These are phyloP conservation scores for Amiota minor DNA, from an alignment of 2,888 invertebrate species.

Conservation along the genomic window DNA sequence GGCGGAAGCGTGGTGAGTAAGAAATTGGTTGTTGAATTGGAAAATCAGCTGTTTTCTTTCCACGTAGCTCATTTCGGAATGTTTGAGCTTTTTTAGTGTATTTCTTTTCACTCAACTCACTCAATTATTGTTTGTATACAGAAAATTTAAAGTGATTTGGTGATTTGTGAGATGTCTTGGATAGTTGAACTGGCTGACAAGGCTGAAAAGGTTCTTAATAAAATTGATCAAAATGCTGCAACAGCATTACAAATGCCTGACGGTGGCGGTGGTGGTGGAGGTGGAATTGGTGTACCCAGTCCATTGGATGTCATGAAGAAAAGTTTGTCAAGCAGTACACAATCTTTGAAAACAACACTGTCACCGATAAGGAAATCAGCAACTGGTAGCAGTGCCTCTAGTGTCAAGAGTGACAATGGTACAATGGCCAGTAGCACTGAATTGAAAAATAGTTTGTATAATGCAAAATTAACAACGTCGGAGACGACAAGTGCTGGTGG, in stretches of 20 bases:
- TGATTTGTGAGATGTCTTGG: constrained; percentile 76
- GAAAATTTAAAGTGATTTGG: background rate
- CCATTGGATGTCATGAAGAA: constrained; percentile 47
- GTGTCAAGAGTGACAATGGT: constrained; percentile 49
- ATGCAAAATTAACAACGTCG: constrained; percentile 15
- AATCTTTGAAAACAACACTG: constrained; percentile 58
- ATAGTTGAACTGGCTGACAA: constrained; percentile 82
- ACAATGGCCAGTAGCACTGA: background rate
- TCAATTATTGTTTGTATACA: background rate
- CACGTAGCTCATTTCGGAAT: constrained; percentile 46
- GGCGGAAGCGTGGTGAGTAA: constrained; percentile 9
- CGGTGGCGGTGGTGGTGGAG: background rate
- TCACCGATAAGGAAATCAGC: constrained; percentile 52
- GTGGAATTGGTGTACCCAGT: background rate
- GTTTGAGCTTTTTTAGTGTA: too few relatives aligned
- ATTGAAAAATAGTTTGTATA: background rate
- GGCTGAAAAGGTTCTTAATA: constrained; percentile 83
- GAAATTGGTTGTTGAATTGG: background rate
- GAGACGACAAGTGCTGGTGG: background rate
- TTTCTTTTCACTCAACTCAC: too few relatives aligned
- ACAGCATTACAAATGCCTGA: constrained; percentile 75
- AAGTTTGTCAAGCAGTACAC: constrained; percentile 58
- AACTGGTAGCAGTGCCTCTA: constrained; percentile 44
- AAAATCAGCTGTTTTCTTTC: constrained; percentile 28
- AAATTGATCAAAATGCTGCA: constrained; percentile 83